phyloP scores from a whole-genome alignment of 2,888 invertebrate genomes.

The Orchesella flavescens region DNA sequence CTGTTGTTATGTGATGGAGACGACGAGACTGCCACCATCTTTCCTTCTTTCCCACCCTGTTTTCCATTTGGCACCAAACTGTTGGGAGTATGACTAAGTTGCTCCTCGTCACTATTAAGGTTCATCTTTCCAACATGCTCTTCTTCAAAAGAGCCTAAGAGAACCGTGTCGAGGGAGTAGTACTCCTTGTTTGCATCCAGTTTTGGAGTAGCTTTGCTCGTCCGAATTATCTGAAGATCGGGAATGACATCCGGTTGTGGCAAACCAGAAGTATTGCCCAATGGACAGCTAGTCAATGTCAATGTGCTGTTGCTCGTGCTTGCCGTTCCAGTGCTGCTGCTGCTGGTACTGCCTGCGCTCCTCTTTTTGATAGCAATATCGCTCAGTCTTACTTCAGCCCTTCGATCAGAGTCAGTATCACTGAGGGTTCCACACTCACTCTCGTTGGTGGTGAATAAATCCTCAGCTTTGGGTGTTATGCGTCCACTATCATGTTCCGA shows the following conservation, averaged over 20 bases:
- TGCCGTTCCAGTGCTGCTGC: conserved; percentile 60
- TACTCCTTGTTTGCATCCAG: conserved; percentile 70
- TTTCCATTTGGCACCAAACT: background rate
- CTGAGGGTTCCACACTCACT: conserved; percentile 70
- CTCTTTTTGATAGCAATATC: conserved; percentile 63
- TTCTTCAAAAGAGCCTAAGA: conserved; percentile 71
- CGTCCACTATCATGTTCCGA: conserved; percentile 66
- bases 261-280: conserved; percentile 38
- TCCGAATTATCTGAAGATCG: conserved; percentile 68
- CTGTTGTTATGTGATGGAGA: background rate
- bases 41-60: conserved; percentile 45
- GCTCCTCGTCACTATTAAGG: conserved; percentile 1
- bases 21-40: conserved; percentile 20
- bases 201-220: conserved; percentile 64
- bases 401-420: conserved; percentile 70
- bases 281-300: conserved; percentile 65
- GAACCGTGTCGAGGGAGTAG: conserved; percentile 71
- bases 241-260: conserved; percentile 72
- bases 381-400: conserved; percentile 53
- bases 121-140: conserved; percentile 52
- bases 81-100: background rate
- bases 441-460: conserved; percentile 59
- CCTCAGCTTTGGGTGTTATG: conserved; percentile 65
- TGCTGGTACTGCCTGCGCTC: conserved; percentile 65
- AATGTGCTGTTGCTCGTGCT: conserved; percentile 66